Conservation (phyloP, 2,797 vertebrate species). For the Podarcis siculus region DNA sequence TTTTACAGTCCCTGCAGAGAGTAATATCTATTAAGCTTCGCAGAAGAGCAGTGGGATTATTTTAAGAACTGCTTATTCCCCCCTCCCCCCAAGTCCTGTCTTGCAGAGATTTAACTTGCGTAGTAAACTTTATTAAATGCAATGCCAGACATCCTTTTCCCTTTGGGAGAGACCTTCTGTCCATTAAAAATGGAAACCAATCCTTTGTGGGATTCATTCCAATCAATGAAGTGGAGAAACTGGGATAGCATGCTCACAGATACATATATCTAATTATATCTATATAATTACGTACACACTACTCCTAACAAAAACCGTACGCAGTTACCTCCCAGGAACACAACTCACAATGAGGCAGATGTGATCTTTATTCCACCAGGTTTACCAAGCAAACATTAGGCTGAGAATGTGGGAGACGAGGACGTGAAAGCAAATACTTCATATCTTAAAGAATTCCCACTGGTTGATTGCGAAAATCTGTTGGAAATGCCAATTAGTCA, state of each 20-base stretch:
- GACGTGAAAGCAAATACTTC: constrained; percentile 68
- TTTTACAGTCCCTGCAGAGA: constrained; percentile 53
- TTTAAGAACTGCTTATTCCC: constrained; percentile 54
- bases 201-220: constrained; percentile 66
- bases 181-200: constrained; percentile 73
- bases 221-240: constrained; percentile 71
- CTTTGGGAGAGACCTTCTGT: constrained; percentile 68
- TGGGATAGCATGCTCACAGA: constrained; percentile 66
- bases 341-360: constrained; percentile 59
- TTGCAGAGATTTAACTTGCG: constrained; percentile 70
- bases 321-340: constrained; percentile 68
- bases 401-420: constrained; percentile 61
- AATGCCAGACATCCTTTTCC: constrained; percentile 66
- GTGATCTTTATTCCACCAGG: constrained; percentile 64
- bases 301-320: constrained; percentile 62
- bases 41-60: constrained; percentile 23
- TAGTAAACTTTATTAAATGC: constrained; percentile 73
- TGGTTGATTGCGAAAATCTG: constrained; percentile 63
- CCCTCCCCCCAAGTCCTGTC: constrained; percentile 39
- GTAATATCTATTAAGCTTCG: constrained; percentile 41
- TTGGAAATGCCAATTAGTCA: constrained; percentile 72
- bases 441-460: constrained; percentile 65
- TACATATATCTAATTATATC: constrained; percentile 70
- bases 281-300: constrained; percentile 62
- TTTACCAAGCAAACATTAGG: constrained; percentile 59